Conservation (phyloP, 2,888 invertebrate genomes). For the Lasius platythorax region DNA sequence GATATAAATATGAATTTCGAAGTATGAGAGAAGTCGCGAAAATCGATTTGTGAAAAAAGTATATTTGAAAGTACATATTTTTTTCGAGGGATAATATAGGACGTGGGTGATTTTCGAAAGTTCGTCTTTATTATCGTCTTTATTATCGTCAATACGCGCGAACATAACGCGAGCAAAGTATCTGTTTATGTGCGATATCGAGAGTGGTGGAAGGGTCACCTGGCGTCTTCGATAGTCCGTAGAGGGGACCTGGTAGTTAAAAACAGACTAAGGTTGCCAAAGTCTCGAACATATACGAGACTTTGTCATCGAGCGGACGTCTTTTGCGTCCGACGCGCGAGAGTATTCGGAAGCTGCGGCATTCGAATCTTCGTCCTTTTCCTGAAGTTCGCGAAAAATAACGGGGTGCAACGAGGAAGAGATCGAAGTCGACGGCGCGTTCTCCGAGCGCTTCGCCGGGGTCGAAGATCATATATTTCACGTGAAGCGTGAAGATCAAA, state of each 20-base stretch:
- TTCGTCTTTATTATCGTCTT: not conserved
- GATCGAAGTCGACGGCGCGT: not conserved
- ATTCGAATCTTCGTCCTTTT: not conserved
- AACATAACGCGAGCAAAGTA: not conserved
- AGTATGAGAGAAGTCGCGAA: not conserved
- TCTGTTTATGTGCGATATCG: not conserved
- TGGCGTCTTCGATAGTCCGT: constrained; percentile 70
- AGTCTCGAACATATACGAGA: constrained; percentile 42
- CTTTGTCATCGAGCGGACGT: constrained; percentile 40
- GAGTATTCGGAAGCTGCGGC: not conserved
- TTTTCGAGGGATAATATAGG: not conserved
- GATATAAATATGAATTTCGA: not conserved
- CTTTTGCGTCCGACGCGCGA: constrained; percentile 16
- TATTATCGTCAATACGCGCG: not conserved
- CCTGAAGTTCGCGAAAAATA: not conserved
- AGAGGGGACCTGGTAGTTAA: constrained; percentile 74
- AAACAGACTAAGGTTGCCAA: constrained; percentile 78
- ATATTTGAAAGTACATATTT: not conserved
- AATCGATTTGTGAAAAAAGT: not conserved
- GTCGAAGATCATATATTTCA: not conserved
- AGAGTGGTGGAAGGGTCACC: constrained; percentile 31
- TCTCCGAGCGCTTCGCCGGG: not conserved
- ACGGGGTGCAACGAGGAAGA: not conserved
- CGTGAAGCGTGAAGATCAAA: not conserved
- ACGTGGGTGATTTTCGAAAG: not conserved